Conservation (phyloP, 2,113 vertebrate species). For the Mormyrus iriodes region DNA sequence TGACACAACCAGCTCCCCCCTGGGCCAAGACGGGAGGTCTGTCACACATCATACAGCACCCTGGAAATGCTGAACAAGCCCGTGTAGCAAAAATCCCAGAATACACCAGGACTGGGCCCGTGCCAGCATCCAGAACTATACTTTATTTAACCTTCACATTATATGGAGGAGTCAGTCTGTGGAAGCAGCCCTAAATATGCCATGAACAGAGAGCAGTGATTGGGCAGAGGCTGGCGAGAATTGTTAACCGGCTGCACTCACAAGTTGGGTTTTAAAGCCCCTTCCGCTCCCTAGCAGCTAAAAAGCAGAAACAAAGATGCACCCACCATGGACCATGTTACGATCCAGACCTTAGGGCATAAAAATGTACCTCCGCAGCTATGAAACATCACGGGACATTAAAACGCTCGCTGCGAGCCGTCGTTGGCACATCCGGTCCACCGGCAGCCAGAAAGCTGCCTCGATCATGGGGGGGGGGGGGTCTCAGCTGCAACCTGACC, state of each 20-base stretch:
- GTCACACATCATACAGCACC: background rate
- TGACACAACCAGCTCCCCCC: background rate
- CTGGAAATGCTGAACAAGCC: background rate
- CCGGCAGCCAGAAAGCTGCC: background rate
- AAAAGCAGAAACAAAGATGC: background rate
- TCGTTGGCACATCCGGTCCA: background rate
- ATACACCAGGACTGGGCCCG: background rate
- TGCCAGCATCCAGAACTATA: background rate
- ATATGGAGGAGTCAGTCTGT: background rate
- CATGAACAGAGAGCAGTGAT: background rate
- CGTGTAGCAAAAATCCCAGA: background rate
- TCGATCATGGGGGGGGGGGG: background rate
- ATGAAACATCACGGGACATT: too few relatives aligned
- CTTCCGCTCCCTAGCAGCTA: background rate
- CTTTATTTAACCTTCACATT: background rate
- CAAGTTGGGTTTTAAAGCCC: background rate
- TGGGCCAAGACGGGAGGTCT: background rate
- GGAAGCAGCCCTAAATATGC: background rate
- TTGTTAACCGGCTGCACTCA: background rate
- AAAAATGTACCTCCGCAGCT: too few relatives aligned
- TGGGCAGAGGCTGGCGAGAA: background rate
- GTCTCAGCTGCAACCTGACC: background rate
- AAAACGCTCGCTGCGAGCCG: background rate
- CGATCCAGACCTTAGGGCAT: too few relatives aligned
- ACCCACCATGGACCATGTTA: too few relatives aligned